These are phyloP conservation scores for Drosophila hawaiiensis DNA, from an alignment of 2,888 invertebrate species.

Conservation along the genomic window DNA sequence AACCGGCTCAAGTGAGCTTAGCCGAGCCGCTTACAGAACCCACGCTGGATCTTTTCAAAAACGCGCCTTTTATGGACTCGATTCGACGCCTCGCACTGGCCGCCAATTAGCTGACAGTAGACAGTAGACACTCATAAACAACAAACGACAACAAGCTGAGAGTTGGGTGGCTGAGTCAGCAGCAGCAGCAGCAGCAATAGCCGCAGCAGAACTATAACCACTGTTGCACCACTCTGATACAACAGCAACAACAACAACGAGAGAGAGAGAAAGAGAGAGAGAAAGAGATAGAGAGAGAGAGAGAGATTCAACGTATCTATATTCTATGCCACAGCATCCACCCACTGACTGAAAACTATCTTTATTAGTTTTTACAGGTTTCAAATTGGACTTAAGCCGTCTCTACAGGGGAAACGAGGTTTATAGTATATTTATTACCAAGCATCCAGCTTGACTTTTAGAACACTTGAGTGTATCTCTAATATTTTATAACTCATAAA, in stretches of 20 bases:
- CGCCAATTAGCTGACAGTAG: slow-evolving; percentile 57
- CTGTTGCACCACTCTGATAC: slow-evolving; percentile 8
- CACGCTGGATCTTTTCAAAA: slow-evolving; percentile 41
- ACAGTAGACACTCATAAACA: slow-evolving; percentile 41
- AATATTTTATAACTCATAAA: not conserved
- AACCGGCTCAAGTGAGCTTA: slow-evolving; percentile 46
- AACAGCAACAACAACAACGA: not conserved
- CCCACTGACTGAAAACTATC: slow-evolving; percentile 8
- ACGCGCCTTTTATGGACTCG: slow-evolving; percentile 63
- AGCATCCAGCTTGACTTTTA: not conserved
- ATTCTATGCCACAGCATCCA: not conserved
- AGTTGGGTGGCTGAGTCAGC: slow-evolving; percentile 30
- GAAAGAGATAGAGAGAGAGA: not conserved
- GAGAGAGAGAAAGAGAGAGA: not conserved
- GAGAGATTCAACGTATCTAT: not conserved
- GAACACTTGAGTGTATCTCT: not conserved
- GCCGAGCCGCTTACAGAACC: slow-evolving; percentile 27
- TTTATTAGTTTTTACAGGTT: not conserved
- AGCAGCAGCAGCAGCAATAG: not conserved
- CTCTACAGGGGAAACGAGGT: not conserved
- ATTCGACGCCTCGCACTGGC: slow-evolving; percentile 53
- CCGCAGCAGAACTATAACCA: not conserved
- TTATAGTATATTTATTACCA: slow-evolving; percentile 4
- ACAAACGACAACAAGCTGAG: slow-evolving; percentile 17
- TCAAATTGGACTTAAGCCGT: not conserved